Conservation (phyloP, 2,113 vertebrate genomes). For the Pseudorectes ferrugineus region DNA sequence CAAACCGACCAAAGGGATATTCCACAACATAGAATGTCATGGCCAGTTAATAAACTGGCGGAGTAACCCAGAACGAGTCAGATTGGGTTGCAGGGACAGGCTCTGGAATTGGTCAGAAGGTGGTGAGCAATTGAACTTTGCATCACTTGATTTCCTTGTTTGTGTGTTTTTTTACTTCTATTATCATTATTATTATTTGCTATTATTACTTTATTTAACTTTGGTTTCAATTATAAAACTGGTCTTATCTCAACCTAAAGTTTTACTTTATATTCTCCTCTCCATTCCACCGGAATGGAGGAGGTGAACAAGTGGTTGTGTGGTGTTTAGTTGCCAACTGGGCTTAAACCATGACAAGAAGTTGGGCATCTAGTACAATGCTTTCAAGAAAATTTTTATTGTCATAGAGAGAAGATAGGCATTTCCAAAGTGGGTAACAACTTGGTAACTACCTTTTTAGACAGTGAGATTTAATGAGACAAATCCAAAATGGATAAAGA, state of each 20-base stretch:
- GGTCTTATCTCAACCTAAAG: not conserved
- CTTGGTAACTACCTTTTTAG: not conserved
- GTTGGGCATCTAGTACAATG: not conserved
- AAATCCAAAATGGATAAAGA: not conserved
- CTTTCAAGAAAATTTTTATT: not conserved
- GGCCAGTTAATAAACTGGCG: not conserved
- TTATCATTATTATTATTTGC: not conserved
- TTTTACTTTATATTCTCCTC: not conserved
- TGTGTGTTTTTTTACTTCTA: not conserved
- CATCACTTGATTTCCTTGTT: not conserved
- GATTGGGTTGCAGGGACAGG: not conserved
- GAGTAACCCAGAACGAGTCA: not conserved
- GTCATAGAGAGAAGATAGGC: not conserved
- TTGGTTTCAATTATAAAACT: not conserved
- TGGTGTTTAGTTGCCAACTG: not conserved
- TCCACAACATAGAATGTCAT: not conserved
- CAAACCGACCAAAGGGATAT: too few species aligned
- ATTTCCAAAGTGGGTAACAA: not conserved
- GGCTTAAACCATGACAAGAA: not conserved
- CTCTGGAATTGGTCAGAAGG: not conserved
- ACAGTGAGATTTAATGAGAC: not conserved
- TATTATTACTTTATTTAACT: not conserved
- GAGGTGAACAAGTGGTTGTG: accelerated
- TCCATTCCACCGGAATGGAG: not conserved
- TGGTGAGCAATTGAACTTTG: not conserved